Base-by-base conservation (phyloP, 2,888 invertebrate species). In the Epsilonema sp. region DNA sequence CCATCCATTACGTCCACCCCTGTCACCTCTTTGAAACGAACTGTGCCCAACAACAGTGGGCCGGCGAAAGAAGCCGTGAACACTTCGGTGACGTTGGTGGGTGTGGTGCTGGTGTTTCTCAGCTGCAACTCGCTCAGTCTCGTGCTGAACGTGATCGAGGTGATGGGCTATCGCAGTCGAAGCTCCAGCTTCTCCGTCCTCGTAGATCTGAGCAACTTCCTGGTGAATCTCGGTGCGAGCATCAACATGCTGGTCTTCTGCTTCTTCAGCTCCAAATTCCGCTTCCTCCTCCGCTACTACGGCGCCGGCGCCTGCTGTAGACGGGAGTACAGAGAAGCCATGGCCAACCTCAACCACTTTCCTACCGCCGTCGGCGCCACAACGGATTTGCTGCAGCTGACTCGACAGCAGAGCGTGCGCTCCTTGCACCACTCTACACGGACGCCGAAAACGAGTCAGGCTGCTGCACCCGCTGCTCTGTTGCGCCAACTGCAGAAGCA, bases 21-120 rank as follows among this genome's bases (percentile, higher is more conserved):
- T n/a, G n/a, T n/a, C n/a, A n/a, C n/a, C n/a, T n/a, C n/a, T n/a
- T n/a, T n/a, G n/a, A n/a, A n/a, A n/a, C n/a, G n/a, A n/a, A n/a
- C n/a, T n/a, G n/a, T n/a, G n/a, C 31, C 31, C 8, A 31, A 31
- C 16, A 31, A 31, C 8, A 31, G 16, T 11, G 47, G 45, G 26
- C n/a, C n/a, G 31, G 42, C 43, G 19, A 47, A 47, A 23, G 47
- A 67, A 50, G n/a, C n/a, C n/a, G 65, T 65, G 53, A 67, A 66
- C 55, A 64, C 66, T 4, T 66, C 66, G 19, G 59, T 66, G 22
- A 67, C 67, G 67, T 54, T 67, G 11, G 62, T 65, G 3, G 60
- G 61, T n/a, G 62, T 67, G 2, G 65, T 66, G 1, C 57, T 65
- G 25, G 64, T 66, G n/a, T 67, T 67, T 51, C 62, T 67, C 50